phyloP scores from a whole-genome alignment of 2,888 invertebrate species.

The Enchytraeus crypticus region DNA sequence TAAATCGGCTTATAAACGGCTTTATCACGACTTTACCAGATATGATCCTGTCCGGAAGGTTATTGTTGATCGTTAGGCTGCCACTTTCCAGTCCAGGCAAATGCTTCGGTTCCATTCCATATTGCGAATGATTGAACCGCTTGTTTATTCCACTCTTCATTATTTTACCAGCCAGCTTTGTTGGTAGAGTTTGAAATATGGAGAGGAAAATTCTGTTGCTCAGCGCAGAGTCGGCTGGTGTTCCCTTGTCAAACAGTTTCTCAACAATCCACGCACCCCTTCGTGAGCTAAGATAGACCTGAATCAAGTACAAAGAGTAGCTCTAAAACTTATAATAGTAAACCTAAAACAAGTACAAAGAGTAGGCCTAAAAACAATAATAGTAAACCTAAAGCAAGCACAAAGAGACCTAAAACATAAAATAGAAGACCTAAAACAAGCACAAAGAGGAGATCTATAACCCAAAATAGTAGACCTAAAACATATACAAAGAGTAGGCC shows the following conservation, averaged over 20 bases:
- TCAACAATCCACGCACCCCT: constrained; percentile 49
- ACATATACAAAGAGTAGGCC: too few relatives aligned
- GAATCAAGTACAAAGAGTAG: too few relatives aligned
- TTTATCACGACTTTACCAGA: constrained; percentile 44
- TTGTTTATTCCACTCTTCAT: constrained; percentile 31
- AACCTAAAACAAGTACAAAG: too few relatives aligned
- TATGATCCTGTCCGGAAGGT: too few relatives aligned
- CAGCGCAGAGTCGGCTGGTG: constrained; percentile 34
- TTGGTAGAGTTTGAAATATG: constrained; percentile 3
- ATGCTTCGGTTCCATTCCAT: constrained; percentile 46
- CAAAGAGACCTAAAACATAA: too few relatives aligned
- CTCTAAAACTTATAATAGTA: too few relatives aligned
- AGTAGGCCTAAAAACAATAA: too few relatives aligned
- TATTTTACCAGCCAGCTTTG: constrained; percentile 1
- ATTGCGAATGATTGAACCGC: constrained; percentile 46
- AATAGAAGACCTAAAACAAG: too few relatives aligned
- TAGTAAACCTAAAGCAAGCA: too few relatives aligned
- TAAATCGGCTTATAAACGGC: constrained; percentile 34
- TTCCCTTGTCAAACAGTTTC: constrained; percentile 36
- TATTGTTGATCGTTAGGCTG: constrained; percentile 50
- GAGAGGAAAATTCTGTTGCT: constrained; percentile 19
- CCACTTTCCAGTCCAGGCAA: too few relatives aligned
- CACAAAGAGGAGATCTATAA: too few relatives aligned
- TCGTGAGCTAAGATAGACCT: constrained; percentile 49
- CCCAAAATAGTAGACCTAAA: too few relatives aligned